A percentile compares a stretch with the other conserved stretches of the same genome.
Evolutionary conservation across 1,140 invertebrate species (phyloP).

Genomic region (Heterodera schachtii): DNA sequence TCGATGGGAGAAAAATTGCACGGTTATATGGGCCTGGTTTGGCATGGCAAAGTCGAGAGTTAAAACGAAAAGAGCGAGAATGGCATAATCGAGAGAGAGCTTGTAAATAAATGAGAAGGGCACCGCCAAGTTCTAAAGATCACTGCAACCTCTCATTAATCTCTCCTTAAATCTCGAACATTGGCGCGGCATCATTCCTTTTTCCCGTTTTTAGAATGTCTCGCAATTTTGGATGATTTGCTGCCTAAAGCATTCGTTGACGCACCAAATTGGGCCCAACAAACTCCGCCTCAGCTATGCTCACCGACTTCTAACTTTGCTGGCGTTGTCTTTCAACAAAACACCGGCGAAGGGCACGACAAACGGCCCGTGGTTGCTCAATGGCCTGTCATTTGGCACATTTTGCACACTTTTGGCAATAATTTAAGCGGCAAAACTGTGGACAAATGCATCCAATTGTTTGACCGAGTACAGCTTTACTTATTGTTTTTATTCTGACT

Average conservation of each 20-base stretch:
- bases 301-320: neutral
- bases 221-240: slow-evolving; percentile 4
- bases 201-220: neutral
- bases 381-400: slow-evolving; percentile 7
- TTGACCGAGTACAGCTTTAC: neutral
- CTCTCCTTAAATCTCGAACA: too few relatives aligned
- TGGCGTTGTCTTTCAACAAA: neutral
- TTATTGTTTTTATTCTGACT: neutral
- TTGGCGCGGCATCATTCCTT: neutral
- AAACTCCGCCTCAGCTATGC: neutral
- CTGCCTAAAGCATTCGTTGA: neutral
- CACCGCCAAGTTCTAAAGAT: too few relatives aligned
- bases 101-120: too few relatives aligned
- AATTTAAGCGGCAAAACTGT: neutral
- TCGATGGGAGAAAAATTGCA: too few relatives aligned
- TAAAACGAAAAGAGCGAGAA: too few relatives aligned
- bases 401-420: slow-evolving; percentile 2
- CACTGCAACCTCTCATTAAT: too few relatives aligned
- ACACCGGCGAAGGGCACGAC: neutral
- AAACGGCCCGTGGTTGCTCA: neutral
- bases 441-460: slow-evolving; percentile 21
- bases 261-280: neutral
- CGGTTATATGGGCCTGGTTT: too few relatives aligned
- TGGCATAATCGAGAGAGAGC: too few relatives aligned
- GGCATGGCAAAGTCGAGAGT: too few relatives aligned